Evolutionary conservation across 2,888 invertebrate genomes (phyloP).

Genomic region (Osmoderma eremita): DNA sequence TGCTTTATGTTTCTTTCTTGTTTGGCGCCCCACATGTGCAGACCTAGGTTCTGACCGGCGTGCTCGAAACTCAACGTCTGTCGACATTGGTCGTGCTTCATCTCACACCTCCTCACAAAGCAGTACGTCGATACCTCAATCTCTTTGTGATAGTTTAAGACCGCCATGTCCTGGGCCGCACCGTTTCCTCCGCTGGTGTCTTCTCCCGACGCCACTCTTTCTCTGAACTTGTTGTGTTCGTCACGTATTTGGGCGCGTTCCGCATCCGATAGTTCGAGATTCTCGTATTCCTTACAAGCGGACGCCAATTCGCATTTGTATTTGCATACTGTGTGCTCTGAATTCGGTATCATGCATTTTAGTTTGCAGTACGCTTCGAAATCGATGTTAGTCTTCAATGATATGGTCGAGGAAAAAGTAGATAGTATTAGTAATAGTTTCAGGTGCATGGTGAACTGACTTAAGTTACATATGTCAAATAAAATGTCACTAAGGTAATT

Average conservation of each 20-base stretch:
- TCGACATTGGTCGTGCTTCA: conserved; percentile 22
- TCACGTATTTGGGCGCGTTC: conserved; percentile 8
- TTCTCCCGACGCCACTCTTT: conserved; percentile 26
- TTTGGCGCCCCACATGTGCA: neutral
- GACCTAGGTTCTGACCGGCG: conserved; percentile 30
- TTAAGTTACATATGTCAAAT: no score
- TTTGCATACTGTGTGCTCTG: conserved; percentile 14
- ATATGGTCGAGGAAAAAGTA: no score
- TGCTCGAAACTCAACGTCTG: neutral
- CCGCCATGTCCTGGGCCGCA: conserved; percentile 28
- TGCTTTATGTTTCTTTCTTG: neutral
- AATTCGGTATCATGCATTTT: neutral
- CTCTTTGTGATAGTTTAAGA: conserved; percentile 27
- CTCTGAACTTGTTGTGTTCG: conserved; percentile 9
- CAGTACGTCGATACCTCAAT: conserved; percentile 25
- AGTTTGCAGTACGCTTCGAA: conserved; percentile 1
- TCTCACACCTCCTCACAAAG: conserved; percentile 18
- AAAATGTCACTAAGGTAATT: no score
- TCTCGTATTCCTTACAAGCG: neutral
- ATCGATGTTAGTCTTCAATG: neutral
- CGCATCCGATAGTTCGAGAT: neutral
- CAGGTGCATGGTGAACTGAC: neutral
- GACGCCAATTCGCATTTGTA: conserved; percentile 1
- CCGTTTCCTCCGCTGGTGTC: neutral
- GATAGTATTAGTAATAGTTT: no score